Conservation (phyloP, 2,888 invertebrate species). For the Sminthurinus aureus region DNA sequence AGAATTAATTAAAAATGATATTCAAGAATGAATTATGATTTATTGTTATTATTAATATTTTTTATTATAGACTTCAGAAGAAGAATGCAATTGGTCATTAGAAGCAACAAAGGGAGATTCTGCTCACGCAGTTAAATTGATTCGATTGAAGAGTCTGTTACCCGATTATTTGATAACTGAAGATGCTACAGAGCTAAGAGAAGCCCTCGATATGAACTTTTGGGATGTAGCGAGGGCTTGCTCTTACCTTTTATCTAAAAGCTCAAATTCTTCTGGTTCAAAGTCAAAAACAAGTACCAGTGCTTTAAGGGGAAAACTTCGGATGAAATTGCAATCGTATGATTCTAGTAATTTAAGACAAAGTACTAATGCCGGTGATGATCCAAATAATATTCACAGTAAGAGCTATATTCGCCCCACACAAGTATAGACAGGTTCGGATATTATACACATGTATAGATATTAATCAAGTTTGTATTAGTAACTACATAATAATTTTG, state of each 20-base stretch:
- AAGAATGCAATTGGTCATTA: constrained; percentile 57
- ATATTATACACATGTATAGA: too few species aligned
- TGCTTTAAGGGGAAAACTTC: neutral
- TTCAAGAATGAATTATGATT: neutral
- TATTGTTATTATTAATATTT: neutral
- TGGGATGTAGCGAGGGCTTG: constrained; percentile 77
- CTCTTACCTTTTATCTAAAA: constrained; percentile 66
- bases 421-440: constrained; percentile 11
- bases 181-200: constrained; percentile 51
- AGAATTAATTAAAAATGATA: too few species aligned
- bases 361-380: neutral
- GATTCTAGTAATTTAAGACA: neutral
- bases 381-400: neutral
- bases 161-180: constrained; percentile 55
- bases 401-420: constrained; percentile 30
- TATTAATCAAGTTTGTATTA: neutral
- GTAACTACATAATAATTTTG: neutral
- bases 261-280: neutral
- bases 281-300: constrained; percentile 4
- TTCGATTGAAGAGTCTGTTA: constrained; percentile 55
- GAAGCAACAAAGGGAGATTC: constrained; percentile 54
- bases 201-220: constrained; percentile 67
- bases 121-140: constrained; percentile 58
- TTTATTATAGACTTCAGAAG: constrained; percentile 48
- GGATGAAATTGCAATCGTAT: neutral